Evolutionary conservation across 2,888 invertebrate species (phyloP), one percentile per base, ranked within the genome.

Genomic region (Drosophila tanythrix): DNA sequence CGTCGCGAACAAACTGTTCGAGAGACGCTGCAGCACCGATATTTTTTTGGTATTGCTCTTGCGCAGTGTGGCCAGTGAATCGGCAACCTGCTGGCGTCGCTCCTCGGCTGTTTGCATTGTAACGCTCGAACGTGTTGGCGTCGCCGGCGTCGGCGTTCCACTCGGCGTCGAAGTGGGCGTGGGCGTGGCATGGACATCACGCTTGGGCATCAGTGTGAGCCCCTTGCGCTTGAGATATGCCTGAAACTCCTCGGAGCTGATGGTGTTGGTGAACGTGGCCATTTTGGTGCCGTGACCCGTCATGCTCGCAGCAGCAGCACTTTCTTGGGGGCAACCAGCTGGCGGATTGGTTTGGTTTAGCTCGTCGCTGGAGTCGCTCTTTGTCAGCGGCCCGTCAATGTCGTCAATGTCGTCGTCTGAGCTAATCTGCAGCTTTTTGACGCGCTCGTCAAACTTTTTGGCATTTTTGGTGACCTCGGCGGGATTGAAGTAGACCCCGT

Each of bases 341-440:
- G 18, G 38, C 18, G 48, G 29, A 48, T n/a, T 57, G 3, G 59
- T 61, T 2, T 74, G 79, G 13, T 83, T 81, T n/a, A 91, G 68
- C 38, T 93, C 92, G 79, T 93, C 92, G 62, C 92, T 92, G 61
- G 92, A 93, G 56, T 92, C 91, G 60, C 92, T 92, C 70, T 92
- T 92, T 0, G 92, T 92, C 57, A 93, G 63, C 3, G 90, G 90
- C 25, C 91, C 92, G 43, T 92, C 93, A 18, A 93, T 91, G 11
- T 93, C 93, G 59, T 93, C 93, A 33, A 93, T 79, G 81, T 93
- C 93, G 74, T 92, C 93, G 52, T 93, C 93, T 6, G 92, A 92
- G 48, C 91, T 86, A 27, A 93, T 89, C 52, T 93, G 90, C 21
- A 92, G 72, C 48, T 91, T 92, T 64, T 92, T 93, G 0, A 93